Evolutionary conservation across 2,888 invertebrate species (phyloP), one percentile per base, ranked within the genome.

Genomic region (Chesias legatella): DNA sequence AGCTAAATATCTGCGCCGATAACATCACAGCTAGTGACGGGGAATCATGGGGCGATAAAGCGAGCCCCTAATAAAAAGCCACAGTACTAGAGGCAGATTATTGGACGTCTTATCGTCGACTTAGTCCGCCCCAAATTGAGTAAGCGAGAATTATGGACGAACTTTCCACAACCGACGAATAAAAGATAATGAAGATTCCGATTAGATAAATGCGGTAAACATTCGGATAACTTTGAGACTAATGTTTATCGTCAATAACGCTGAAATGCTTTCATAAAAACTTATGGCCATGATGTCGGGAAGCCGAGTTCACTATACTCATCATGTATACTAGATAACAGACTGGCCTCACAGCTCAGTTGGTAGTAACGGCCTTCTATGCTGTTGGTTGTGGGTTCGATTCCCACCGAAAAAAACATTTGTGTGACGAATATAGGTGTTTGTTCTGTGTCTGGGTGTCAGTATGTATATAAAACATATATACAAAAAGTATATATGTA

Each of bases 111-210:
- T 86, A 86, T 88, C 84, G 67, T 66, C 62, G 65, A 72, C 73
- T 77, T 67, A 72, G 75, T 67, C 65, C 60, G 63, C 77, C 79
- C 83, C 74, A 79, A 85, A 85, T 85, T 79, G 78, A 78, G 72
- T 67, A 70, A 76, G 78, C 68, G 67, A 79, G 76, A 86, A 79
- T 81, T 86, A 85, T 88, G 78, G 81, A 63, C 61, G 52, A 88
- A 86, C 73, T 85, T 85, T 78, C 73, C 72, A 73, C 69, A 65
- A 50, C 58, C 67, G 58, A 66, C 70, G 67, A 74, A 82, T 79
- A 79, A 79, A 79, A 79, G 79, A 80, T 84, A 81, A 84, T 81
- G 78, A 77, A 75, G 72, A 77, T 77, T 60, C 61, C 63, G 80
- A 79, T 80, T 75, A 83, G 80, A 79, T 78, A 79, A 80, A 72